Percentiles rank a stretch among this genome's conserved stretches.
Evolutionary conservation across 2,113 vertebrate species (phyloP).

Genomic region (Vulpes vulpes): DNA sequence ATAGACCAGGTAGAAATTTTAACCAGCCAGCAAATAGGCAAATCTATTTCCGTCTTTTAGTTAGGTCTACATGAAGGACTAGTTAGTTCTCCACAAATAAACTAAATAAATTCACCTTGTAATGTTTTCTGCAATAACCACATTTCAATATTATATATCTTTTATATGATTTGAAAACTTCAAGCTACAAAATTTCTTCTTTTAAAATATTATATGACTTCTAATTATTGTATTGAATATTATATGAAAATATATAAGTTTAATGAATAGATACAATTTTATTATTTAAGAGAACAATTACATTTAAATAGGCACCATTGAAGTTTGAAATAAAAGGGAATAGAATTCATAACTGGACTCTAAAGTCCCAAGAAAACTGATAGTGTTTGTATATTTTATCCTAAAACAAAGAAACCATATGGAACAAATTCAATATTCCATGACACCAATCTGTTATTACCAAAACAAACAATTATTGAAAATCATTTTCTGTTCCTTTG

Average conservation of each 20-base stretch:
- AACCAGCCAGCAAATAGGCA: background rate
- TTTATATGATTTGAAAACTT: background rate
- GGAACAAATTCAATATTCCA: background rate
- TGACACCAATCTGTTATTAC: background rate
- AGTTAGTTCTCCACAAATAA: background rate
- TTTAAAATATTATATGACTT: background rate
- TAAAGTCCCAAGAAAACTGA: background rate
- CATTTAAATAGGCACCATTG: background rate
- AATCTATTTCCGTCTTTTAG: background rate
- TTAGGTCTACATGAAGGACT: background rate
- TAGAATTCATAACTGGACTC: background rate
- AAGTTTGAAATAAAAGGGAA: background rate
- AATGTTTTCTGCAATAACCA: background rate
- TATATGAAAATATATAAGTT: background rate
- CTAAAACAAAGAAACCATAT: background rate
- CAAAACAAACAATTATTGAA: background rate
- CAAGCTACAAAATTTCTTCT: background rate
- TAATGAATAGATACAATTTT: background rate
- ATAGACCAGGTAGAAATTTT: background rate
- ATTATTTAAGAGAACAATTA: background rate
- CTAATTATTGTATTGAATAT: background rate
- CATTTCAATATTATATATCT: background rate
- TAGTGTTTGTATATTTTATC: background rate
- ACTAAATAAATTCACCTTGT: background rate
- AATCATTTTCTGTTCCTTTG: background rate